A percentile compares a stretch with the other conserved stretches of the same genome.
phyloP scores from a whole-genome alignment of 2,888 invertebrate genomes.

The Drosophila paucipuncta region DNA sequence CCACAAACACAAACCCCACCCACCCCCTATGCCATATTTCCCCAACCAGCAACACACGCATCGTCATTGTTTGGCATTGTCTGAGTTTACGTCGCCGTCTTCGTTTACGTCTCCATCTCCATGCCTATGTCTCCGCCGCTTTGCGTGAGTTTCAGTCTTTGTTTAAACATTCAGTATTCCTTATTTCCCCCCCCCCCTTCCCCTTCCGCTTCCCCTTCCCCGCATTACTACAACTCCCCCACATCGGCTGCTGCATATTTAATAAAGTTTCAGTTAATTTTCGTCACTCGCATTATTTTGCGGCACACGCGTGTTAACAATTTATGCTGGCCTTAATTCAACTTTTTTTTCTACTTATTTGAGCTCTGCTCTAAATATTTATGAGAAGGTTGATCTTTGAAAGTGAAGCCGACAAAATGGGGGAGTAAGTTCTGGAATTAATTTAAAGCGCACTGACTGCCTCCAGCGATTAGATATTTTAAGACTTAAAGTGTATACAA shows the following conservation, averaged over 20 bases:
- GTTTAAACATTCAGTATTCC: slow-evolving; percentile 73
- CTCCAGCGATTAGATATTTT: not conserved
- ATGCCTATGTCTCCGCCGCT: not conserved
- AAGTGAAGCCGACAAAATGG: slow-evolving; percentile 34
- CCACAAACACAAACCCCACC: not conserved
- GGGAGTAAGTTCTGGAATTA: slow-evolving; percentile 21
- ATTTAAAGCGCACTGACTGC: slow-evolving; percentile 27
- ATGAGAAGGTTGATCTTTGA: slow-evolving; percentile 56
- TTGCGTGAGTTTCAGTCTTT: slow-evolving; percentile 25
- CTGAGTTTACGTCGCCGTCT: slow-evolving; percentile 16
- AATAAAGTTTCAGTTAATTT: slow-evolving; percentile 77
- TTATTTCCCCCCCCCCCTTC: slow-evolving; percentile 35
- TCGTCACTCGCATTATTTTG: slow-evolving; percentile 71
- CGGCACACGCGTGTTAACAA: slow-evolving; percentile 72
- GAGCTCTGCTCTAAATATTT: slow-evolving; percentile 61
- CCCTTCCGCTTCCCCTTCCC: too few relatives aligned
- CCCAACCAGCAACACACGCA: slow-evolving; percentile 13
- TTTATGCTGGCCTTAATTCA: slow-evolving; percentile 57
- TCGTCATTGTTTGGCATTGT: slow-evolving; percentile 51
- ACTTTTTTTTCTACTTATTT: slow-evolving; percentile 26
- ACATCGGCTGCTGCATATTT: slow-evolving; percentile 62
- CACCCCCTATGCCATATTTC: not conserved
- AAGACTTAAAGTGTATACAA: not conserved
- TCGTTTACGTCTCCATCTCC: slow-evolving; percentile 7
- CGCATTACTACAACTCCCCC: not conserved